Percentiles rank a stretch among this genome's conserved stretches.
Evolutionary conservation across 2,113 vertebrate species (phyloP).

Genomic region (Ictalurus furcatus): DNA sequence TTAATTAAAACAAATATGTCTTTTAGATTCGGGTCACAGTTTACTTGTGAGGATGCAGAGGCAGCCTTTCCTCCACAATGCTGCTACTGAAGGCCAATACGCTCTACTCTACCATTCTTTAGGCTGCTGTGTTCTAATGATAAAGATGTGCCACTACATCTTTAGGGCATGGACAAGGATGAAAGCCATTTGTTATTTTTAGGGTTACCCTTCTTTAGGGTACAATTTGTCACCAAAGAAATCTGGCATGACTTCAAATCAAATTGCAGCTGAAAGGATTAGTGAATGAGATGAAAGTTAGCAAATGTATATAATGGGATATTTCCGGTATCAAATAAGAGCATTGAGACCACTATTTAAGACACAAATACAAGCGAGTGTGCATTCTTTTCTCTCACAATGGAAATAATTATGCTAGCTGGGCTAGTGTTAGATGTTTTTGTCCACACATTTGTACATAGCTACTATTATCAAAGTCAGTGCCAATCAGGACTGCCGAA

Average conservation of each 20-base stretch:
- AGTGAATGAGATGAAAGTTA: neutral
- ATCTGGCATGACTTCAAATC: constrained; percentile 21
- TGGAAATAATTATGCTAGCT: constrained; percentile 10
- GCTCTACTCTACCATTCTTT: neutral
- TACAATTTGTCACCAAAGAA: neutral
- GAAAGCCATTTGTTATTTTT: constrained; percentile 32
- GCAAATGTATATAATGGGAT: neutral
- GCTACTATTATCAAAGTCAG: constrained; percentile 35
- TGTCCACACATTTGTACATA: constrained; percentile 34
- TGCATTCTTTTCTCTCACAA: constrained; percentile 27
- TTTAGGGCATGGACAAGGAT: constrained; percentile 32
- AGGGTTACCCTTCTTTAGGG: neutral
- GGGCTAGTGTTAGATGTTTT: neutral
- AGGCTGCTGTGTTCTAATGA: constrained; percentile 34
- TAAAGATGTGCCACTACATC: constrained; percentile 18
- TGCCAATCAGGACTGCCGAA: constrained; percentile 38
- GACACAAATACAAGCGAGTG: neutral
- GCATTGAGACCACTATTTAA: constrained; percentile 1
- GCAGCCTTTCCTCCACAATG: neutral
- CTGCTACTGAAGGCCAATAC: neutral
- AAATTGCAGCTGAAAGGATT: neutral
- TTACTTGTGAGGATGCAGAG: constrained; percentile 1
- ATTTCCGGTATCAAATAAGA: neutral
- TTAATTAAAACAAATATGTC: constrained; percentile 55
- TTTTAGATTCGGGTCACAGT: constrained; percentile 47